phyloP scores from a whole-genome alignment of 1,140 invertebrate species.

The Piezodorus guildinii region DNA sequence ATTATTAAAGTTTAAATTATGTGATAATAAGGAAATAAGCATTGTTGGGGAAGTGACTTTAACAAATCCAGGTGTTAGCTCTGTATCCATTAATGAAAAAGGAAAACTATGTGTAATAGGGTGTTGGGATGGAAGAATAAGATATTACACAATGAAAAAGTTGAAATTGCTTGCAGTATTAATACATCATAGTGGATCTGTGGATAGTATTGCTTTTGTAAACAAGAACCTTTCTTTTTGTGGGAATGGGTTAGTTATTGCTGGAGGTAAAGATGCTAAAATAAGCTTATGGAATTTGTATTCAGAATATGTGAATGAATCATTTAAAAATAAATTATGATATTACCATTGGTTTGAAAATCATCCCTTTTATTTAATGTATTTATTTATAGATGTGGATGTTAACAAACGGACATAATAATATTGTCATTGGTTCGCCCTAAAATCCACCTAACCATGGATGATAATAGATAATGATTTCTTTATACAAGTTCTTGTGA shows the following conservation, averaged over 20 bases:
- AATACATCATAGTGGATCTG: constrained; percentile 36
- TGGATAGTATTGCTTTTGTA: neutral
- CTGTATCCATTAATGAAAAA: constrained; percentile 54
- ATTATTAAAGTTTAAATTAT: constrained; percentile 36
- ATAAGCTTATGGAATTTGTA: constrained; percentile 12
- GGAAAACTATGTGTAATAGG: constrained; percentile 60
- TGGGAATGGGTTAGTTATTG: neutral
- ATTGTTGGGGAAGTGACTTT: constrained; percentile 45
- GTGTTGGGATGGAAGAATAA: constrained; percentile 62
- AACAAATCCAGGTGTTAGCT: constrained; percentile 58
- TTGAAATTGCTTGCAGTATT: constrained; percentile 60
- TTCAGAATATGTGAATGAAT: no score
- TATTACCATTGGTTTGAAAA: no score
- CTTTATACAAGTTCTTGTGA: no score
- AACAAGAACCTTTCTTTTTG: neutral
- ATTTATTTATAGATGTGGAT: no score
- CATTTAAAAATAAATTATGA: no score
- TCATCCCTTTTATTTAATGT: no score
- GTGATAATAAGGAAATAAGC: constrained; percentile 26
- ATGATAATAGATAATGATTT: no score
- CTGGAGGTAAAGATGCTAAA: neutral
- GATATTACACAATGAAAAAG: constrained; percentile 68
- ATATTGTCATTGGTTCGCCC: no score
- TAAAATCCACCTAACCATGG: no score
- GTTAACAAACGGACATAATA: no score